Conservation (phyloP, 1,140 invertebrate species). For the Caerostris darwini region DNA sequence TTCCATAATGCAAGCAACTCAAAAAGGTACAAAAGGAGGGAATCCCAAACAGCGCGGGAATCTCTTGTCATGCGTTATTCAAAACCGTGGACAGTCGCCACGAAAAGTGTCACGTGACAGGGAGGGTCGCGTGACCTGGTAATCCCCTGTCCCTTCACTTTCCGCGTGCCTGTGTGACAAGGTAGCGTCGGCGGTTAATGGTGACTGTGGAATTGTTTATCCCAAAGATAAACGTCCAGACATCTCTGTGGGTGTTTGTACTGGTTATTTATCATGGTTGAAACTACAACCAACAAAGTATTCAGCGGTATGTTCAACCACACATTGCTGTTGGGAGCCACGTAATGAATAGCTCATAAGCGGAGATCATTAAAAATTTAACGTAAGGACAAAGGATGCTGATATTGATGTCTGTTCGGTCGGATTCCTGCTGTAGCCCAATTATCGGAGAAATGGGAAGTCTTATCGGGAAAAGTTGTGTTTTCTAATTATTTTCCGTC, state of each 20-base stretch:
- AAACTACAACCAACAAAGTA: not conserved
- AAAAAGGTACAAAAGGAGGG: not conserved
- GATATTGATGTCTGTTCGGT: not conserved
- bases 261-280: not conserved
- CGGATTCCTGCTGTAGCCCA: not conserved
- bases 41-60: not conserved
- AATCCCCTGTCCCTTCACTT: not conserved
- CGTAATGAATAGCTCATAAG: not conserved
- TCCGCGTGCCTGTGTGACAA: not conserved
- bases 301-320: not conserved
- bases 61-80: constrained; percentile 8
- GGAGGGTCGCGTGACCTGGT: not conserved
- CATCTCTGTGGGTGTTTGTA: not conserved
- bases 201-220: not conserved
- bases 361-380: constrained; percentile 9
- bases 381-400: not conserved
- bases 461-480: not conserved
- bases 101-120: not conserved
- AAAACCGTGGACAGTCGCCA: not conserved
- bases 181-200: not conserved
- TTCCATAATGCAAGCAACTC: not conserved
- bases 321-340: not conserved
- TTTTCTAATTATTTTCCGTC: not conserved
- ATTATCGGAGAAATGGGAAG: not conserved
- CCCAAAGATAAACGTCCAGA: not conserved